A percentile compares a stretch with the other conserved stretches of the same genome.
Evolutionary conservation across 2,888 invertebrate species (phyloP).

Genomic region (Aphrophora alni): DNA sequence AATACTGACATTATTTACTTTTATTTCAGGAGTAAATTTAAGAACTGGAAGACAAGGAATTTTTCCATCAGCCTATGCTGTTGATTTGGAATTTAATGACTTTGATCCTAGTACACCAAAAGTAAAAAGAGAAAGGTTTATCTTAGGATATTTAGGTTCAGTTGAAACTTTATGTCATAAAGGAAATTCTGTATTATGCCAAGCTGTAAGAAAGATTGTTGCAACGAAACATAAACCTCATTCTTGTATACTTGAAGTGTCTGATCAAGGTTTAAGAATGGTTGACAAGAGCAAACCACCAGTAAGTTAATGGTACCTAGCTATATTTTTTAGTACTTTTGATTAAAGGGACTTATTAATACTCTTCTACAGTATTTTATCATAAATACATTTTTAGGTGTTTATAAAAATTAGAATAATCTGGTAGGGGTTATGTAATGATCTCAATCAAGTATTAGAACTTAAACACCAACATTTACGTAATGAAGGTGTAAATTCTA

Average conservation of each 20-base stretch:
- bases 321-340: too few species aligned
- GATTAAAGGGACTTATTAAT: too few species aligned
- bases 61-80: constrained; percentile 96
- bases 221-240: constrained; percentile 58
- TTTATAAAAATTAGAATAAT: too few species aligned
- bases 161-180: constrained; percentile 96
- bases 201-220: constrained; percentile 87
- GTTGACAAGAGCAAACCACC: constrained; percentile 84
- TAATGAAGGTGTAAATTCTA: too few species aligned
- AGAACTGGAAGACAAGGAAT: constrained; percentile 93
- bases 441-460: too few species aligned
- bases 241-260: constrained; percentile 92
- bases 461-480: too few species aligned
- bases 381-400: too few species aligned
- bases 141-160: constrained; percentile 93
- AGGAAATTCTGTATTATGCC: constrained; percentile 94
- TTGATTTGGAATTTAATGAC: constrained; percentile 95
- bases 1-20: background rate
- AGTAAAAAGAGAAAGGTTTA: constrained; percentile 84
- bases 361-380: too few species aligned
- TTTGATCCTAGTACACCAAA: constrained; percentile 88
- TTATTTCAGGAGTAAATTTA: constrained; percentile 83
- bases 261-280: constrained; percentile 95
- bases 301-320: constrained; percentile 59
- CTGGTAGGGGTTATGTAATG: too few species aligned